Evolutionary conservation across 2,888 invertebrate genomes (phyloP), one percentile per base, ranked within the genome.

Genomic region (Clitarchus hookeri): DNA sequence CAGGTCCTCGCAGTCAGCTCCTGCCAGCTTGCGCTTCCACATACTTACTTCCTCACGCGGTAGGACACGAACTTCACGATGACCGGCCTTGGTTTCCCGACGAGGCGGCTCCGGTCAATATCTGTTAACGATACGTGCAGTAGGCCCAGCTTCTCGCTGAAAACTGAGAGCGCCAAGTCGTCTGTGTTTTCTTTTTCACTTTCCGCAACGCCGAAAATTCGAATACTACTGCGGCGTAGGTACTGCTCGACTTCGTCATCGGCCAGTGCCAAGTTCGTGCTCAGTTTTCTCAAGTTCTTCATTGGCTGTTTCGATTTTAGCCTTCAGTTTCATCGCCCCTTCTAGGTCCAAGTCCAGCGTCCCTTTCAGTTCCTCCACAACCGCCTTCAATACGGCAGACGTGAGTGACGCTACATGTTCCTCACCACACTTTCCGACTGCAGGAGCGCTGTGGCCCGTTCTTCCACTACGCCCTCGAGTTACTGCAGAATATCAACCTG

Each of bases 1-100:
- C 27, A 77, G 79, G 85, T 85, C 85, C 78, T 85, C 85, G 27
- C 26, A 9, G 11, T 79, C 85, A 27, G 85, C 19, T 44, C 85
- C 65, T 9, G 77, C 79, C 19, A 85, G 79, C 9, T 78, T 19
- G 16, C 85, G 48, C 6, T 78, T 85, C 2, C 16, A 16, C 27
- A n/a, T 19, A 80, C 79, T 26, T 25, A 25, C 1, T 27, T 85
- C 36, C 36, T 8, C 27, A 26, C 23, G 26, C 79, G 9, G 79
- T 79, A 79, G 12, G 79, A 79, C 9, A 79, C 79, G 27, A 80
- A 82, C n/a, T 78, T 85, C 16, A 83, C 79, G 27, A 85, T 78
- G 12, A 85, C 83, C 23, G 84, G 48, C 26, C 54, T 6, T 27
- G 84, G 84, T 48, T 44, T 44, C n/a, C 84, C 84, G 53, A 84